Evolutionary conservation across 2,113 vertebrate species (phyloP).

Genomic region (Seriola rivoliana): DNA sequence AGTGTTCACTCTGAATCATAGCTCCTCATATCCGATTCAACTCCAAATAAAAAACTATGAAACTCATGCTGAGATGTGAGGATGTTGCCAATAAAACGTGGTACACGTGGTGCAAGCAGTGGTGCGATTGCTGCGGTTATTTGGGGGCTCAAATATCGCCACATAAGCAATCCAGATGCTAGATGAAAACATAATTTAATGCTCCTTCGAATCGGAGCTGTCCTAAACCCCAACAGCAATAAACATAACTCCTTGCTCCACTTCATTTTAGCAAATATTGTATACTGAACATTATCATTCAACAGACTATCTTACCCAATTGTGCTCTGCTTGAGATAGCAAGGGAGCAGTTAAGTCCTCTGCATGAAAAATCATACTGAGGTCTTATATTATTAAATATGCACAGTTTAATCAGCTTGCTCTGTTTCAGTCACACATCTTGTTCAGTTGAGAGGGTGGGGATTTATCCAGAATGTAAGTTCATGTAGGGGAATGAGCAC

Average conservation of each 20-base stretch:
- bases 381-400: constrained; percentile 35
- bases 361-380: background rate
- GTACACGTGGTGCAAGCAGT: background rate
- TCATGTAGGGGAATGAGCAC: constrained; percentile 1
- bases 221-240: constrained; percentile 60
- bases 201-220: constrained; percentile 35
- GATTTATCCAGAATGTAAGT: constrained; percentile 23
- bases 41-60: constrained; percentile 44
- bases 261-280: constrained; percentile 43
- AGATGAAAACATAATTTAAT: constrained; percentile 66
- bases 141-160: constrained; percentile 35
- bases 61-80: constrained; percentile 24
- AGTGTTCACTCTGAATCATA: constrained; percentile 31
- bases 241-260: constrained; percentile 45
- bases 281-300: constrained; percentile 47
- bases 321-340: constrained; percentile 23
- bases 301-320: background rate
- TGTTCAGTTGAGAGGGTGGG: background rate
- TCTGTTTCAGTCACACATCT: constrained; percentile 33
- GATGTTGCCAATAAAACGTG: constrained; percentile 60
- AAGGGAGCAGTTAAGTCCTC: constrained; percentile 25
- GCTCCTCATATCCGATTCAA: constrained; percentile 32
- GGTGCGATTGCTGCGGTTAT: constrained; percentile 45
- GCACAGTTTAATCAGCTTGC: constrained; percentile 41
- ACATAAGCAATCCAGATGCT: constrained; percentile 57